Percentiles rank a stretch among this genome's conserved stretches.
Evolutionary conservation across 1,140 invertebrate genomes (phyloP).

Genomic region (Nomia melanderi): DNA sequence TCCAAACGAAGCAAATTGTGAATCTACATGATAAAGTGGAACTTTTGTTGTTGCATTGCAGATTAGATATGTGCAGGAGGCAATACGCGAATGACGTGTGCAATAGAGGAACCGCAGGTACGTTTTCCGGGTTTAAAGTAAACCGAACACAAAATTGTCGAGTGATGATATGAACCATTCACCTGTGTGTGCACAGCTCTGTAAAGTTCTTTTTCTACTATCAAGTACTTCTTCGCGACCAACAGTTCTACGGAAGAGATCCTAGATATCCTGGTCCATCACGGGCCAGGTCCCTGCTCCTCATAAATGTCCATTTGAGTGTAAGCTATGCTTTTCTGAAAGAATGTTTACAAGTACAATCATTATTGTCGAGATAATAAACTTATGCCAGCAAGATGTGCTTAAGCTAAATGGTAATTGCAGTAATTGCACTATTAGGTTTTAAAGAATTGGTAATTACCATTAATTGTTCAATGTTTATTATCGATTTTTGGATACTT

Average conservation of each 20-base stretch:
- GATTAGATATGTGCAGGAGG: slow-evolving; percentile 99
- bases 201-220: slow-evolving; percentile 32
- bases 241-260: background rate
- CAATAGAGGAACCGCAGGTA: slow-evolving; percentile 99
- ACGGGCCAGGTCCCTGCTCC: background rate
- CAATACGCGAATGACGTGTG: slow-evolving; percentile 96
- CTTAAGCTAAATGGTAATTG: no score
- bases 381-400: no score
- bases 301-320: background rate
- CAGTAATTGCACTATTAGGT: no score
- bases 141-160: slow-evolving; percentile 17
- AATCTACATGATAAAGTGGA: slow-evolving; percentile 72
- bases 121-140: slow-evolving; percentile 75
- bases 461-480: no score
- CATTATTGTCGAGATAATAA: no score
- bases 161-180: slow-evolving; percentile 13
- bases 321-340: background rate
- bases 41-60: slow-evolving; percentile 85
- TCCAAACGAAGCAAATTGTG: slow-evolving; percentile 37
- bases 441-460: no score
- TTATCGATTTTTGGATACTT: no score
- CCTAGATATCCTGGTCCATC: background rate
- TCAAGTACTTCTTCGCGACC: background rate
- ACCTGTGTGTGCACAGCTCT: slow-evolving; percentile 49
- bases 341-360: no score